Conservation (phyloP, 2,888 invertebrate genomes). For the Argyresthia albistria region DNA sequence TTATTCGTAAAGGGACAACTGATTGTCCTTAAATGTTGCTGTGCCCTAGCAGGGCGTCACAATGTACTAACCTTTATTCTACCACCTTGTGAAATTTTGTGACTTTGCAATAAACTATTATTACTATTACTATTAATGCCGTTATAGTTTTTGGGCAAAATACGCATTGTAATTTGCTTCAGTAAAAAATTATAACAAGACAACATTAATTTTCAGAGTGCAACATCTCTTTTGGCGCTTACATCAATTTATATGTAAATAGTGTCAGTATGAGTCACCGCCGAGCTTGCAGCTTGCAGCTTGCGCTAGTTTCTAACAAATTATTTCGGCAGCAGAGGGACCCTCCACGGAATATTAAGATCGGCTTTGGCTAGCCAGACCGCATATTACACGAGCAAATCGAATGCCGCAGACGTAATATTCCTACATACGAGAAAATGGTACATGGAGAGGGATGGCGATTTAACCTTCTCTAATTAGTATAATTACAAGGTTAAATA, state of each 20-base stretch:
- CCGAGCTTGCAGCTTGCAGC: background rate
- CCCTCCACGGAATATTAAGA: conserved; percentile 36
- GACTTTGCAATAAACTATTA: no score
- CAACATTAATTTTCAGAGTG: conserved; percentile 2
- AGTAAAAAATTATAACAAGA: no score
- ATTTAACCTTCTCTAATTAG: background rate
- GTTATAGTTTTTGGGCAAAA: no score
- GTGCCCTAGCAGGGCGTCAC: no score
- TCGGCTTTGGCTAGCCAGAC: conserved; percentile 1
- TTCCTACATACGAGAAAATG: background rate
- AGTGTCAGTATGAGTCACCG: conserved; percentile 5
- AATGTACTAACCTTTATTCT: no score
- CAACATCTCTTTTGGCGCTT: conserved; percentile 18
- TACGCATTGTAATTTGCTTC: no score
- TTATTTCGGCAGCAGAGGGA: conserved; percentile 24
- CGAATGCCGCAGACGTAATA: background rate
- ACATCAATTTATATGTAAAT: conserved; percentile 34
- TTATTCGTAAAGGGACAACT: no score
- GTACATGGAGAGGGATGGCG: background rate
- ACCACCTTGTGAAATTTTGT: no score
- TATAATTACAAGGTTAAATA: background rate
- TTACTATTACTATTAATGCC: no score
- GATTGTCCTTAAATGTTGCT: no score
- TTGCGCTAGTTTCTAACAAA: conserved; percentile 28
- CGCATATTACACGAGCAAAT: background rate